Base-by-base conservation (phyloP, 2,888 invertebrate species). In the Tenthredo amoena region DNA sequence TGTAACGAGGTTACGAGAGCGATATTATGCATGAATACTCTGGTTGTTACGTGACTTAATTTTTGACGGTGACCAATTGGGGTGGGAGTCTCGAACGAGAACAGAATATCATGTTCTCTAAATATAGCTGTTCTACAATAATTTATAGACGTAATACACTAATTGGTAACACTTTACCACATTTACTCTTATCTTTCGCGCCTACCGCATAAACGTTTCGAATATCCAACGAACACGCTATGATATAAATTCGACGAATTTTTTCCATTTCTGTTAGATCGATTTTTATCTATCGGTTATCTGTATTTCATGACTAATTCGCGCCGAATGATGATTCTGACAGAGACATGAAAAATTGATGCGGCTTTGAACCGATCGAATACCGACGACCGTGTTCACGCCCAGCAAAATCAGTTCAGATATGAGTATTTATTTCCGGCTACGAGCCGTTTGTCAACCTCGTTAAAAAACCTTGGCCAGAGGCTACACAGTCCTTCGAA, bases 11-110 rank as follows among this genome's bases (percentile, higher is more conserved):
- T 50, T 50, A 77, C 77, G 9, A 77, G 47, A 18, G n/a, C 55
- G 40, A 77, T 50, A 77, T 77, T 77, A 77, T 55, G 77, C 55
- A 40, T 50, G n/a, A 55, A 77, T 68, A 68, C 68, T 68, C 68
- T 34, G 34, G 31, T 68, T 68, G 68, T 43, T 74, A 74, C 72
- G 74, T 74, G 40, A 34, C 55, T 50, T 50, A 50, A 40, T 77
- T 50, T 77, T 77, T 31, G 50, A 77, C 31, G 31, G 1, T 77
- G 6, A 47, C 55, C 77, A 77, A 77, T 77, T 77, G 77, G 34
- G 77, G 77, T 77, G 77, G 55, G 77, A 77, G 77, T 77, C 3
- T 50, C 18, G 31, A 43, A 74, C 43, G 43, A 26, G 74, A 12
- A 74, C 34, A 18, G 34, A 68, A 15, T 31, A 31, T 68, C 18